A percentile compares a stretch with the other conserved stretches of the same genome.
phyloP scores from a whole-genome alignment of 2,113 vertebrate genomes.

The Gambusia holbrooki region DNA sequence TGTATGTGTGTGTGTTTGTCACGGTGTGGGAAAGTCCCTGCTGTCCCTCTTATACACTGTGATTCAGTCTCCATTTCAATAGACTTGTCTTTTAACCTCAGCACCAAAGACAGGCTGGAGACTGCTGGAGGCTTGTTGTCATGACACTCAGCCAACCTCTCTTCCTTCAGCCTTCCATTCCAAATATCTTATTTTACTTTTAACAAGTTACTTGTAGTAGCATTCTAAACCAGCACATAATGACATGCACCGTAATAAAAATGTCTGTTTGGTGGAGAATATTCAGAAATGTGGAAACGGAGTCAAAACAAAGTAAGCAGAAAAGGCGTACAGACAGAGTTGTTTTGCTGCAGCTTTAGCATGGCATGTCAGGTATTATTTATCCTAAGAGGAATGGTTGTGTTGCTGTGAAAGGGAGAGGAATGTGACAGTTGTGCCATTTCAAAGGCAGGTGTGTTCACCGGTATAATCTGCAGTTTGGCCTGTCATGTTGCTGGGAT shows the following conservation, averaged over 20 bases:
- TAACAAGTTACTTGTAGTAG: constrained; percentile 1
- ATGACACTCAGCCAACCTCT: constrained; percentile 28
- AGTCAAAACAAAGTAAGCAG: not conserved
- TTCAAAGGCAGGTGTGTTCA: constrained; percentile 40
- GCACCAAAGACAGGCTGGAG: constrained; percentile 39
- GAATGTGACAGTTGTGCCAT: constrained; percentile 42
- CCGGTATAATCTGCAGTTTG: not conserved
- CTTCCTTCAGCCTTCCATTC: not conserved
- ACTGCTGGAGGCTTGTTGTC: constrained; percentile 53
- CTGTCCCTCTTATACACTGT: constrained; percentile 33
- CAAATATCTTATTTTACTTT: not conserved
- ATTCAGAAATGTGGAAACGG: not conserved
- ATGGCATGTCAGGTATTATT: not conserved
- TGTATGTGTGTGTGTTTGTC: constrained; percentile 34
- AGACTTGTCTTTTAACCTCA: constrained; percentile 30
- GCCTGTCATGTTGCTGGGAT: constrained; percentile 32
- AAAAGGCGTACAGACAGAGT: not conserved
- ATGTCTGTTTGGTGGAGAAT: not conserved
- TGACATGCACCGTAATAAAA: fast-evolving
- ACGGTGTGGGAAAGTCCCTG: constrained; percentile 66
- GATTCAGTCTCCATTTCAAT: constrained; percentile 32
- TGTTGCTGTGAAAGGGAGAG: not conserved
- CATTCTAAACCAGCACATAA: not conserved
- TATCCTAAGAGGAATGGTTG: not conserved
- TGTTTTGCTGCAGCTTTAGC: not conserved